Evolutionary conservation across 2,888 invertebrate genomes (phyloP).

Genomic region (Pyralis farinalis): DNA sequence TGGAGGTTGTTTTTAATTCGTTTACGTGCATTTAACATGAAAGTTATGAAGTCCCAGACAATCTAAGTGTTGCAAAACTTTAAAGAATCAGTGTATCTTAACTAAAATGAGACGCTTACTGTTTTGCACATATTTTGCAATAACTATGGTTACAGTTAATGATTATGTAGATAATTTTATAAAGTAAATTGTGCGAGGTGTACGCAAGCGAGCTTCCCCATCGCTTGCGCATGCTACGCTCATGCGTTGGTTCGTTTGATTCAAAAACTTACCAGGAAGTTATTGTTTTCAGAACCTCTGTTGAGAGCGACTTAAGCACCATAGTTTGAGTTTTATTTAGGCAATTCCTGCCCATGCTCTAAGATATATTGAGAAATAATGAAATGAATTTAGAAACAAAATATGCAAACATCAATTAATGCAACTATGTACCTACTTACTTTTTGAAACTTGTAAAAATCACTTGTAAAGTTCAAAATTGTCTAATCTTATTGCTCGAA

Average conservation of each 20-base stretch:
- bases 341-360: neutral
- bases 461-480: no score
- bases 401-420: no score
- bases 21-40: slow-evolving; percentile 57
- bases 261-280: slow-evolving; percentile 1
- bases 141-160: slow-evolving; percentile 65
- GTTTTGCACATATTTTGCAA: slow-evolving; percentile 79
- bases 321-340: neutral
- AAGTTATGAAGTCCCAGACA: slow-evolving; percentile 61
- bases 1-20: slow-evolving; percentile 69
- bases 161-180: slow-evolving; percentile 65
- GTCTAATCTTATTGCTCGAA: neutral
- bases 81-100: slow-evolving; percentile 72
- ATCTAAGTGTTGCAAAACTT: slow-evolving; percentile 66
- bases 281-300: slow-evolving; percentile 6
- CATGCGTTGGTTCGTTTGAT: slow-evolving; percentile 1
- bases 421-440: no score
- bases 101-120: slow-evolving; percentile 71
- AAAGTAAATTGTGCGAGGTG: slow-evolving; percentile 39
- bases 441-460: no score
- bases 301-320: slow-evolving; percentile 3
- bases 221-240: slow-evolving; percentile 41
- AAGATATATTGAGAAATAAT: no score
- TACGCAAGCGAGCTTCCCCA: slow-evolving; percentile 54
- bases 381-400: no score